These are phyloP conservation scores for Nyctalus aviator DNA, from an alignment of 2,797 vertebrate species.

Conservation along the genomic window DNA sequence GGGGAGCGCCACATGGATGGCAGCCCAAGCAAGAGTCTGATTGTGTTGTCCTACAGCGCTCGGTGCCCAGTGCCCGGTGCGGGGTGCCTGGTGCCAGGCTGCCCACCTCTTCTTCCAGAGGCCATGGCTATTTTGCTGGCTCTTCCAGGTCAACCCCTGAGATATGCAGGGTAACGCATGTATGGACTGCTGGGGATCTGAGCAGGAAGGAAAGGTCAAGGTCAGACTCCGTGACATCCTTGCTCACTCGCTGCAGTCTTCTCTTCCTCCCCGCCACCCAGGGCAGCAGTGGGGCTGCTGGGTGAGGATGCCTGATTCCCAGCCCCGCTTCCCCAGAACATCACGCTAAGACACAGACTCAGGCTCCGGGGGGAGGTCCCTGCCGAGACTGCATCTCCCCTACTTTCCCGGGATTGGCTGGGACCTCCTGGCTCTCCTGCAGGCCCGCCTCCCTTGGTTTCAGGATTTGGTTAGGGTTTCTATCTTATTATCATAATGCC, in stretches of 20 bases:
- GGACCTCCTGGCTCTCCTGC: background rate
- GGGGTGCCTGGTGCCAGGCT: accelerated
- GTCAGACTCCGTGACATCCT: background rate
- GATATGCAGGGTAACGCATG: slow-evolving; percentile 4
- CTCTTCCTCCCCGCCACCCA: background rate
- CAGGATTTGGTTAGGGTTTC: slow-evolving; percentile 68
- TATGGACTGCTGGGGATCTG: background rate
- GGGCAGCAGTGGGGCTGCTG: background rate
- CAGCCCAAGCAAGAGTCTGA: slow-evolving; percentile 83
- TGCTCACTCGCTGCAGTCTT: background rate
- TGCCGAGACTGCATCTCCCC: background rate
- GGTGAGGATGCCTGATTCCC: background rate
- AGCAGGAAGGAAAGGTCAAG: background rate
- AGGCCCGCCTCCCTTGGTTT: background rate
- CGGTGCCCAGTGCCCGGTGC: no score
- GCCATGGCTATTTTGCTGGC: background rate
- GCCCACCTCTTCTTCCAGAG: background rate
- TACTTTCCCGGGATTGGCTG: background rate
- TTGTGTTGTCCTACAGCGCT: slow-evolving; percentile 90
- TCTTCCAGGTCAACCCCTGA: background rate
- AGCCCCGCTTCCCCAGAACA: background rate
- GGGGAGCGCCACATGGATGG: slow-evolving; percentile 82
- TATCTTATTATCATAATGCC: slow-evolving; percentile 64
- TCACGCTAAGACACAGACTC: background rate
- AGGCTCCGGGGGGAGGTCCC: background rate